These are phyloP conservation scores for Bibio marci DNA, from an alignment of 2,888 invertebrate species.

Conservation along the genomic window DNA sequence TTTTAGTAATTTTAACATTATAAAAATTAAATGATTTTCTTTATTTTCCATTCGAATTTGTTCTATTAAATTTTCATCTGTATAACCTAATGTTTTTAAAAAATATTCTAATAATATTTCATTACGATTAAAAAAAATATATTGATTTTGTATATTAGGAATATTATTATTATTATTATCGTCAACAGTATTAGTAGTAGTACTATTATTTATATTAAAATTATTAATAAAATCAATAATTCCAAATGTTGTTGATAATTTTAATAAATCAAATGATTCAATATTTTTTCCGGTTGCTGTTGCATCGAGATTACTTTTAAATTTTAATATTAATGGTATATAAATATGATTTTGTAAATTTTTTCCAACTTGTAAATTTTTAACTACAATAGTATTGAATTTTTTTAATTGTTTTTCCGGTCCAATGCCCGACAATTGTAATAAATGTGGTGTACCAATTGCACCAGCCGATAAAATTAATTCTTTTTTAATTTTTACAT, in stretches of 20 bases:
- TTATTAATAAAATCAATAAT: not conserved
- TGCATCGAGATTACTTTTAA: no score
- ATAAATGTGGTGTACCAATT: not conserved
- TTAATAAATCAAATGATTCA: no score
- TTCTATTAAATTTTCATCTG: no score
- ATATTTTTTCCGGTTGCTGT: no score
- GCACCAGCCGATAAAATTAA: not conserved
- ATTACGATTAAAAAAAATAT: no score
- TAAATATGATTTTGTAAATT: not conserved
- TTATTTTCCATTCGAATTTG: no score
- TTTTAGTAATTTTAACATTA: slow-evolving; percentile 14
- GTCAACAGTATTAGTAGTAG: no score
- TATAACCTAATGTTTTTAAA: no score
- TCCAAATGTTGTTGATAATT: not conserved
- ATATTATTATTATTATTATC: no score
- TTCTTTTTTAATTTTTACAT: not conserved
- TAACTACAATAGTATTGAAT: not conserved
- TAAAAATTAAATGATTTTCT: no score
- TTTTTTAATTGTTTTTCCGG: not conserved
- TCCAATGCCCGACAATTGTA: not conserved
- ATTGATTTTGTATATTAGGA: no score
- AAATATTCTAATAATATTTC: no score
- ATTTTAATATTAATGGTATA: not conserved
- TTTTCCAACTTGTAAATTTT: not conserved
- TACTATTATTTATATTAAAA: not conserved